Evolutionary conservation across 2,797 vertebrate genomes (phyloP).

Genomic region (Cheirogaleus major): DNA sequence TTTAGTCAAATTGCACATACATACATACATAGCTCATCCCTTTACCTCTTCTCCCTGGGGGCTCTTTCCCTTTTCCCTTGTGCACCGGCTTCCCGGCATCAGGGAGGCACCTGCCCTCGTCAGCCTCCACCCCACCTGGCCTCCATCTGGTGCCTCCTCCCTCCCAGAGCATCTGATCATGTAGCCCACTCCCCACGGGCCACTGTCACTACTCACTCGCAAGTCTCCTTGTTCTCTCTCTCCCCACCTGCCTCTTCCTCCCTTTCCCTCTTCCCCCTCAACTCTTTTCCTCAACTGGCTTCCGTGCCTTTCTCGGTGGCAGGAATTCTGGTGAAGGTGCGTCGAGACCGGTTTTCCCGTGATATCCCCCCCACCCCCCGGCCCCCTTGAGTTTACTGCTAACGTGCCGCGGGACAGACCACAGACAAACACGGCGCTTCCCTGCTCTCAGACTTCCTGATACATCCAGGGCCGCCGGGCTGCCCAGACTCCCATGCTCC

Average conservation of each 20-base stretch:
- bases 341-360: not conserved
- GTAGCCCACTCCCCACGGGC: not conserved
- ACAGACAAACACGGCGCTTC: not conserved
- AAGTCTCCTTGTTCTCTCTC: not conserved
- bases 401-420: not conserved
- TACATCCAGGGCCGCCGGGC: not conserved
- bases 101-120: not conserved
- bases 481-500: not conserved
- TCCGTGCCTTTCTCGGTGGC: not conserved
- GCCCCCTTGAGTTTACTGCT: not conserved
- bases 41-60: not conserved
- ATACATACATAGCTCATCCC: not conserved
- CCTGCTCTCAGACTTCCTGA: not conserved
- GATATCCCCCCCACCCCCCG: too few species aligned
- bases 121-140: not conserved
- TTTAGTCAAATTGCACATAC: not conserved
- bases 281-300: not conserved
- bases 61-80: not conserved
- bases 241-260: not conserved
- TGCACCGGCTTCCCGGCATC: not conserved
- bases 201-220: not conserved
- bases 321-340: not conserved
- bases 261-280: accelerated
- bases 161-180: not conserved
- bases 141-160: not conserved